Conservation (phyloP, 1,140 invertebrate genomes). For the Meloidogyne exigua region DNA sequence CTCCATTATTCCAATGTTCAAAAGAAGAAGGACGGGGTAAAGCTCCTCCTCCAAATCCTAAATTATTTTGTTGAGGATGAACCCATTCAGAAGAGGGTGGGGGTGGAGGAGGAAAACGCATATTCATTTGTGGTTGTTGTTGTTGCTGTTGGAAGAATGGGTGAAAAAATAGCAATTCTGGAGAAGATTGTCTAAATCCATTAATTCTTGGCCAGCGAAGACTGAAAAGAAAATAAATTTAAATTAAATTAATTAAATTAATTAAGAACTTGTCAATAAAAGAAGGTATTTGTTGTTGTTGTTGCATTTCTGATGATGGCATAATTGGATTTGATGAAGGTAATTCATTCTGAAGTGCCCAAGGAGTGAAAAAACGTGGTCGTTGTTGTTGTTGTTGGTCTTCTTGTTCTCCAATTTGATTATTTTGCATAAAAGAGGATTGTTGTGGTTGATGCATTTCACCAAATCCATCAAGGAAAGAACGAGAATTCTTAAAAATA, state of each 20-base stretch:
- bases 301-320: slow-evolving; percentile 14
- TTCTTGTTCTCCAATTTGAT: slow-evolving; percentile 30
- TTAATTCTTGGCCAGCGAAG: slow-evolving; percentile 29
- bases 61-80: slow-evolving; percentile 17
- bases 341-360: slow-evolving; percentile 31
- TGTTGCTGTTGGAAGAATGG: slow-evolving; percentile 17
- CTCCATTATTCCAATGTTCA: slow-evolving; percentile 27
- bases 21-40: slow-evolving; percentile 23
- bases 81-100: slow-evolving; percentile 10
- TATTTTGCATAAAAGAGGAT: slow-evolving; percentile 31
- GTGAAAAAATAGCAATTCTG: slow-evolving; percentile 25
- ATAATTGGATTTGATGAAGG: slow-evolving; percentile 28
- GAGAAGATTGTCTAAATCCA: slow-evolving; percentile 17
- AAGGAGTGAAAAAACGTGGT: slow-evolving; percentile 33
- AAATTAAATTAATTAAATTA: slow-evolving; percentile 24
- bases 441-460: slow-evolving; percentile 41
- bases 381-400: slow-evolving; percentile 8
- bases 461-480: slow-evolving; percentile 47
- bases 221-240: slow-evolving; percentile 7
- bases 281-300: slow-evolving; percentile 18
- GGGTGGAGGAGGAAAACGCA: slow-evolving; percentile 19
- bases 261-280: slow-evolving; percentile 19
- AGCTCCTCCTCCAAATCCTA: slow-evolving; percentile 1
- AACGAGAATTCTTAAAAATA: slow-evolving; percentile 33
- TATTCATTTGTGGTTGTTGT: slow-evolving; percentile 21